These are phyloP conservation scores for Phrynocephalus guinanensis DNA, from an alignment of 2,797 vertebrate genomes.

Conservation along the genomic window DNA sequence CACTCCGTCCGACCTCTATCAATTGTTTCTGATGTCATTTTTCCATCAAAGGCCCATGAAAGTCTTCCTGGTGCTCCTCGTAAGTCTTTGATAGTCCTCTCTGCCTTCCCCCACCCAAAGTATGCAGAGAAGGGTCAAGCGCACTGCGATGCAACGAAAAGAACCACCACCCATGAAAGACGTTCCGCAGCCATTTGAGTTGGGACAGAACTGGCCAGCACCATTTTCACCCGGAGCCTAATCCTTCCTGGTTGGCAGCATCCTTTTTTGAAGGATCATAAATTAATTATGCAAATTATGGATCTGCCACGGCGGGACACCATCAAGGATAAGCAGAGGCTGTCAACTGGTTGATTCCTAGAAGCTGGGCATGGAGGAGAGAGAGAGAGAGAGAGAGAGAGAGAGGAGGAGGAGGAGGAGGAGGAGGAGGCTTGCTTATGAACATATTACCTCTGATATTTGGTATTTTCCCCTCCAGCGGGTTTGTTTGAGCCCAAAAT, in stretches of 20 bases:
- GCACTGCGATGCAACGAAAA: too few relatives aligned
- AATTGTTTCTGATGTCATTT: not conserved
- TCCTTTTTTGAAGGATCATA: not conserved
- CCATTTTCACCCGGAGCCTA: not conserved
- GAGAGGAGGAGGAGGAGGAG: not conserved
- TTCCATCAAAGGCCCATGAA: not conserved
- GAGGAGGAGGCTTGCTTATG: not conserved
- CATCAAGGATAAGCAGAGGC: not conserved
- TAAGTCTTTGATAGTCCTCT: not conserved
- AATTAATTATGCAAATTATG: constrained; percentile 4
- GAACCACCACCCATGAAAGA: not conserved
- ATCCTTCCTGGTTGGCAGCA: not conserved
- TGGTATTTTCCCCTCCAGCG: not conserved
- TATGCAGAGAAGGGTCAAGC: too few relatives aligned
- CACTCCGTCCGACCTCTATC: not conserved
- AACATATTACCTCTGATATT: not conserved
- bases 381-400: too few relatives aligned
- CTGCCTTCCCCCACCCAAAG: not conserved
- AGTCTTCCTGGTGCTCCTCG: not conserved
- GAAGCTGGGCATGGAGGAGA: not conserved
- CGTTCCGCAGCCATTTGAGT: not conserved
- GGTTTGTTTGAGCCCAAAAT: not conserved
- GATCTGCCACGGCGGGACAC: too few relatives aligned
- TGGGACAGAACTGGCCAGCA: not conserved
- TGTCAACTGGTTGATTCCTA: not conserved